Percentiles rank a stretch among this genome's conserved stretches.
These are phyloP conservation scores for Tethea ocularis DNA, from an alignment of 2,888 invertebrate species.

Conservation along the genomic window DNA sequence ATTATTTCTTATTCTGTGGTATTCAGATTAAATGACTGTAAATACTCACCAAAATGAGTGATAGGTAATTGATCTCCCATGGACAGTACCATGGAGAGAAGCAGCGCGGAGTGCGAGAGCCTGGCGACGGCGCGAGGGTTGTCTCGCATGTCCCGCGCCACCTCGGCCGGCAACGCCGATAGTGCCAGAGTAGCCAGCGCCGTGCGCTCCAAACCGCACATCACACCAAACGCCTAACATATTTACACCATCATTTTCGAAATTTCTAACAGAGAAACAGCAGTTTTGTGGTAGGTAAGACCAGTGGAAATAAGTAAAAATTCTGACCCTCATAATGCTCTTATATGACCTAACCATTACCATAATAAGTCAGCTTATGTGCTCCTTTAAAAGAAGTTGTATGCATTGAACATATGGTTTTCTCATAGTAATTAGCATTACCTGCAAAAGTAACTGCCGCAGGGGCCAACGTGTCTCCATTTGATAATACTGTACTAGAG, in stretches of 20 bases:
- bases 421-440: constrained; percentile 24
- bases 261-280: too few species aligned
- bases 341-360: too few species aligned
- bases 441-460: constrained; percentile 88
- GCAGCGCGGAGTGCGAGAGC: constrained; percentile 91
- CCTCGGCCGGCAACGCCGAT: constrained; percentile 95
- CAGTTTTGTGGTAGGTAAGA: too few species aligned
- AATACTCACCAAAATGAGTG: constrained; percentile 92
- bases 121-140: constrained; percentile 91
- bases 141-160: constrained; percentile 93
- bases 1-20: too few species aligned
- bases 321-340: too few species aligned
- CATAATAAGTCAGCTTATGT: too few species aligned
- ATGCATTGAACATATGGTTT: too few species aligned
- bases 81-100: constrained; percentile 94
- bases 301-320: too few species aligned
- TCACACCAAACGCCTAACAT: constrained; percentile 92
- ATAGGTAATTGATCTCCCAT: constrained; percentile 95
- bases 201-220: constrained; percentile 93
- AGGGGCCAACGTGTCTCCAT: constrained; percentile 97
- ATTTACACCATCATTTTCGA: too few species aligned
- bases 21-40: too few species aligned
- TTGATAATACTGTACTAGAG: constrained; percentile 96
- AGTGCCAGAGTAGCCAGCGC: constrained; percentile 92
- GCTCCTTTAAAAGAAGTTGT: too few species aligned